Conservation (phyloP, 1,140 invertebrate species). For the Pararge aegeria region DNA sequence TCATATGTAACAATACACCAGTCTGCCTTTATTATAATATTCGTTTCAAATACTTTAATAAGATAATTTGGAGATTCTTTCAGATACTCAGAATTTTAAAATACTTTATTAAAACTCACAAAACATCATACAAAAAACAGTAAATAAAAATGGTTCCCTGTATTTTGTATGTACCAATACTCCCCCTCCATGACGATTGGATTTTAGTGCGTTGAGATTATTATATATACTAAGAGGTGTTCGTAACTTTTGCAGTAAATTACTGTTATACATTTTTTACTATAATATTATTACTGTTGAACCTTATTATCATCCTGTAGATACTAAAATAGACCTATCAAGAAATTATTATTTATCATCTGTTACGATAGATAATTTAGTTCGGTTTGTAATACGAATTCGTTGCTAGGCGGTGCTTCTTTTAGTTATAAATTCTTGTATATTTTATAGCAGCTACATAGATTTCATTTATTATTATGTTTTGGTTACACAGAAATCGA, state of each 20-base stretch:
- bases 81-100: too few relatives aligned
- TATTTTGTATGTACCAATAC: background rate
- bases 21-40: too few relatives aligned
- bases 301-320: background rate
- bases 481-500: too few relatives aligned
- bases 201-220: slow-evolving; percentile 2
- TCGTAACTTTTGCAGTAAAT: background rate
- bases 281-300: background rate
- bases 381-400: background rate
- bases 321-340: background rate
- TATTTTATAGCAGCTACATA: background rate
- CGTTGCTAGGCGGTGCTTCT: background rate
- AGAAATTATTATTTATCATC: background rate
- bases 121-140: too few relatives aligned
- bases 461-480: too few relatives aligned
- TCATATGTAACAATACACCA: too few relatives aligned
- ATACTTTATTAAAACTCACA: too few relatives aligned
- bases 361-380: background rate
- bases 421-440: background rate
- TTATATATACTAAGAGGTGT: background rate
- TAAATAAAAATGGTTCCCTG: too few relatives aligned
- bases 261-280: background rate
- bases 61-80: too few relatives aligned
- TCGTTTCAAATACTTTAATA: too few relatives aligned
- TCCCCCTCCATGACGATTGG: background rate